Conservation (phyloP, 1,140 invertebrate genomes). For the Whitmania pigra region DNA sequence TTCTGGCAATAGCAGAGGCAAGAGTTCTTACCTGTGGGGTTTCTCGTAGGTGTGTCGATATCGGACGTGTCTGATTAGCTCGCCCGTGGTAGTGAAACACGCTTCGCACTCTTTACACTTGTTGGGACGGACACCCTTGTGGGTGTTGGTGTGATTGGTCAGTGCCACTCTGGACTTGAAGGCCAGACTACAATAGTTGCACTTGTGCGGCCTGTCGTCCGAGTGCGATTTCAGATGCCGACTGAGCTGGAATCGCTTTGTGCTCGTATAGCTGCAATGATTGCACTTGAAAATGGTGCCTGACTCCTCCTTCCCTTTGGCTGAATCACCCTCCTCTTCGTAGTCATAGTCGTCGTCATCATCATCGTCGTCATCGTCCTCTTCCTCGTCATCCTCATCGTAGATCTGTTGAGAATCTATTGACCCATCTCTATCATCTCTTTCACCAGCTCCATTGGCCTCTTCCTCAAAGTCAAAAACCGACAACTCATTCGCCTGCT, state of each 20-base stretch:
- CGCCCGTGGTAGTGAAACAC: conserved; percentile 87
- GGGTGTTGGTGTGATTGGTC: conserved; percentile 90
- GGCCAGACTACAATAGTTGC: conserved; percentile 78
- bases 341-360: conserved; percentile 25
- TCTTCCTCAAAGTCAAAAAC: conserved; percentile 49
- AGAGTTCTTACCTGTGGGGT: conserved; percentile 56
- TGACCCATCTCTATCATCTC: conserved; percentile 39
- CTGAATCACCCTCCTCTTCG: conserved; percentile 41
- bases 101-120: conserved; percentile 82
- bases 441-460: conserved; percentile 47
- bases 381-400: conserved; percentile 46
- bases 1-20: not conserved
- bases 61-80: conserved; percentile 78
- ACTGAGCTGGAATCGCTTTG: conserved; percentile 73
- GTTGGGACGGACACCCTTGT: conserved; percentile 87
- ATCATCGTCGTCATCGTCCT: conserved; percentile 48
- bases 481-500: conserved; percentile 42
- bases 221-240: conserved; percentile 91
- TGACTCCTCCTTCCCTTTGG: conserved; percentile 59
- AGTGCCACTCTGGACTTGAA: conserved; percentile 86
- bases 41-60: conserved; percentile 79
- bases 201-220: conserved; percentile 84
- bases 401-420: conserved; percentile 48
- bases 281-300: conserved; percentile 61
- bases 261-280: conserved; percentile 77